These are phyloP conservation scores for Synodontis membranacea DNA, from an alignment of 2,113 vertebrate species.

Conservation along the genomic window DNA sequence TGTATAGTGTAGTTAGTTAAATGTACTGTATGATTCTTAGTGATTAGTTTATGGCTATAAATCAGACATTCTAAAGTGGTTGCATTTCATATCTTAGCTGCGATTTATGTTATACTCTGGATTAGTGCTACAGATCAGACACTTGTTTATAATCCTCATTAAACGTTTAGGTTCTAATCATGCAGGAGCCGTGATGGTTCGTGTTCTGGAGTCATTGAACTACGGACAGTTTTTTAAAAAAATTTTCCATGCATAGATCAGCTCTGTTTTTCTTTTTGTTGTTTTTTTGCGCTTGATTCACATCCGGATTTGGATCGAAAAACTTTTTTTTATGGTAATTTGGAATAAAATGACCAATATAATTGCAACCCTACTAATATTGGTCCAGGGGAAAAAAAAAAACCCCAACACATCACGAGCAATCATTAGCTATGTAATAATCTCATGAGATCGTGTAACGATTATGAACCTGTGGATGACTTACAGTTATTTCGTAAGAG, in stretches of 20 bases:
- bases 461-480: neutral
- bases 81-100: neutral
- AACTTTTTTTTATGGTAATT: neutral
- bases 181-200: neutral
- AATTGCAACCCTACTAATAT: neutral
- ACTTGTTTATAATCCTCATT: neutral
- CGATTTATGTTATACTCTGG: neutral
- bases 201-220: neutral
- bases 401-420: neutral
- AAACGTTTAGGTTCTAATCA: neutral
- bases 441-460: neutral
- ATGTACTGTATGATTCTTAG: neutral
- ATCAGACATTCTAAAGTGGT: neutral
- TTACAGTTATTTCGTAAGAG: neutral
- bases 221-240: no score
- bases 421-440: no score
- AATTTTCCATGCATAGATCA: neutral
- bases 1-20: neutral
- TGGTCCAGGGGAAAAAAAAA: neutral
- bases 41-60: neutral
- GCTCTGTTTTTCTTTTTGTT: no score
- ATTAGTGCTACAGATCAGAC: neutral
- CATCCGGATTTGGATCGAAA: neutral
- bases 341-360: no score
- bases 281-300: no score